Evolutionary conservation across 2,888 invertebrate species (phyloP).

Genomic region (Acheta domesticus): DNA sequence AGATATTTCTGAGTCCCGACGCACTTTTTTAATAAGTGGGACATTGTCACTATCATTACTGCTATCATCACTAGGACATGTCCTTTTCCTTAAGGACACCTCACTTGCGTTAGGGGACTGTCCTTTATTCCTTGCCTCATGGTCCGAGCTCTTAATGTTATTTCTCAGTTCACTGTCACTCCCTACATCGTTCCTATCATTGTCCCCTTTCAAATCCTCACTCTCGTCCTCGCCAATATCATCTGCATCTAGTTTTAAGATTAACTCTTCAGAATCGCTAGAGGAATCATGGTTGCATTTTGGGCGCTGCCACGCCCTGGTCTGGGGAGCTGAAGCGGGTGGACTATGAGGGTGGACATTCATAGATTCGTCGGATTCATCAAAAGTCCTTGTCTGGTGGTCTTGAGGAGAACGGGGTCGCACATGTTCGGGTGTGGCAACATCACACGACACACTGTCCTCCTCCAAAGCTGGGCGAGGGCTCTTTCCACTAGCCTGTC

Average conservation of each 20-base stretch:
- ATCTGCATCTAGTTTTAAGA: constrained; percentile 49
- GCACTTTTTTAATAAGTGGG: constrained; percentile 62
- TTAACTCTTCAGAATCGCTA: constrained; percentile 48
- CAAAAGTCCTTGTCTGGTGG: constrained; percentile 20
- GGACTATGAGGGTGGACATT: constrained; percentile 21
- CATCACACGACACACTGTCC: constrained; percentile 28
- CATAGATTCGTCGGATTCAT: constrained; percentile 27
- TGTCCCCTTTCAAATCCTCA: constrained; percentile 30
- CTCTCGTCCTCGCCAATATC: constrained; percentile 49
- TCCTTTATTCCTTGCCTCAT: constrained; percentile 19
- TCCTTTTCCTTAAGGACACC: constrained; percentile 43
- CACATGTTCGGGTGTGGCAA: background rate
- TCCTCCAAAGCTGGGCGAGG: constrained; percentile 20
- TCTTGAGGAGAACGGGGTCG: constrained; percentile 24
- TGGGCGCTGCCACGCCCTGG: constrained; percentile 38
- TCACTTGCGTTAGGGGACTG: background rate
- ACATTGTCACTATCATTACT: constrained; percentile 51
- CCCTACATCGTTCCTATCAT: constrained; percentile 26
- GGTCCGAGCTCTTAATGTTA: constrained; percentile 35
- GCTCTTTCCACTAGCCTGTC: background rate
- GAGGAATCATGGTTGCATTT: constrained; percentile 46
- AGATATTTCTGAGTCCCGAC: constrained; percentile 67
- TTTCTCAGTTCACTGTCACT: constrained; percentile 32
- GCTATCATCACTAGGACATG: constrained; percentile 50
- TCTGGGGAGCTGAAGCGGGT: constrained; percentile 22